Evolutionary conservation across 2,113 vertebrate genomes (phyloP), one percentile per base, ranked within the genome.

Genomic region (Prunella fulvescens): DNA sequence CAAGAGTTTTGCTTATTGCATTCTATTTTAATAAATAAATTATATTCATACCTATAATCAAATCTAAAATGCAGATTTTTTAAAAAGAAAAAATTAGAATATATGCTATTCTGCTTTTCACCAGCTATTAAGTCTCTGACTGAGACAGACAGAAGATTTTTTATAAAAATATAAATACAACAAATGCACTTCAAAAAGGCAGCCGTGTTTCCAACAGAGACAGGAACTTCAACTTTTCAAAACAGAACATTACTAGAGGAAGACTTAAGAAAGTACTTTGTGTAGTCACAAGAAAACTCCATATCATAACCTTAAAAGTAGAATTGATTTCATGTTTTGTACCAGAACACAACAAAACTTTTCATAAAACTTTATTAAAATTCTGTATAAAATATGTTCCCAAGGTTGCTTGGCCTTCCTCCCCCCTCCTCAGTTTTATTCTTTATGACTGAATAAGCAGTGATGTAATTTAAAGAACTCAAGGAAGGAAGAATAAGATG

Each of bases 201-300:
- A 84, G 4, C 8, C 2, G 58, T 81, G 2, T 54, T 78, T 66
- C 24, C 8, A 78, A 24, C 5, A 58, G 5, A 67, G 8, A 28
- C 53, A 6, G 4, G 8, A 1, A 69, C 2, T 35, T 10, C 26
- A 37, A 10, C 1, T 47, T 74, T 44, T 19, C 4, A 25, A 58
- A 37, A n/a, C 2, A 39, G 3, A 25, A 12, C 5, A 71, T 11
- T 40, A 3, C 2, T 62, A 31, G 15, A 37, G 0, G 25, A 65
- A 50, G 7, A 25, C 16, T 60, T 23, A 25, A 50, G 22, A 20
- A 11, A 47, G 3, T 28, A 15, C 24, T 54, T 85, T 42, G 10
- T 15, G 13, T 8, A 22, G 4, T 42, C 33, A 33, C 6, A 77
- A 37, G 22, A 53, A 85, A 69, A 47, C 6, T 33, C 70, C 2